Base-by-base conservation (phyloP, 2,113 vertebrate species). In the Rhea americana region DNA sequence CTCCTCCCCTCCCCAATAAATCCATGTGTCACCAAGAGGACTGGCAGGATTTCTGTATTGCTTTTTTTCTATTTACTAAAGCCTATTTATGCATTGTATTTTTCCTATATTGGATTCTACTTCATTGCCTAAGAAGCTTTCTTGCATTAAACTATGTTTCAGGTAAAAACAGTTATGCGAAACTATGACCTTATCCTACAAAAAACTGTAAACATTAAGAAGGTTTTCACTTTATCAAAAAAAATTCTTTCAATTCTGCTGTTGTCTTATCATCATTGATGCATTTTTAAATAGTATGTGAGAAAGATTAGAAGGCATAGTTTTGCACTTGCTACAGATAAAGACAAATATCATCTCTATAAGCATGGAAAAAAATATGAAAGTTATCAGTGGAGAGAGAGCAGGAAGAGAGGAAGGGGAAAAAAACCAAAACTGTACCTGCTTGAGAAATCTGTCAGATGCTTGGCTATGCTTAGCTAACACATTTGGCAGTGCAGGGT, bases 381-480 rank as follows among this genome's bases (percentile, higher is more conserved):
- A 26, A 17, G 53, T 16, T 30, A 35, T 5, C 6, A 21, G 7
- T 32, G 41, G 45, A 45, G 78, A 87, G 58, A 21, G 19, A 85
- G 8, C 35, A 35, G 35, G 35, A 35, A 35, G 35, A 35, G 35
- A 35, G 18, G 4, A 26, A 30, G 5, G 16, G 41, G 22, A 17
- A 55, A 5, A 28, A 72, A 41, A 77, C 76, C 24, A 39, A 7
- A 90, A 85, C 67, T 70, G 58, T 98, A 98, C 98, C 98, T 98
- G 98, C 85, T 98, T 98, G 24, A 98, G 97, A 87, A 99, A 99
- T 48, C 97, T 98, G 79, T 99, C 98, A 1, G 99, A 99, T 4
- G 99, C 98, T 0, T 96, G 97, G 97, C 96, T 98, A 77, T 99
- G 97, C 78, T 97, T 98, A 35, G 97, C 98, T 94, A 99, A 95